These are phyloP conservation scores for Gadopsis marmoratus DNA, from an alignment of 2,797 vertebrate genomes.

Conservation along the genomic window DNA sequence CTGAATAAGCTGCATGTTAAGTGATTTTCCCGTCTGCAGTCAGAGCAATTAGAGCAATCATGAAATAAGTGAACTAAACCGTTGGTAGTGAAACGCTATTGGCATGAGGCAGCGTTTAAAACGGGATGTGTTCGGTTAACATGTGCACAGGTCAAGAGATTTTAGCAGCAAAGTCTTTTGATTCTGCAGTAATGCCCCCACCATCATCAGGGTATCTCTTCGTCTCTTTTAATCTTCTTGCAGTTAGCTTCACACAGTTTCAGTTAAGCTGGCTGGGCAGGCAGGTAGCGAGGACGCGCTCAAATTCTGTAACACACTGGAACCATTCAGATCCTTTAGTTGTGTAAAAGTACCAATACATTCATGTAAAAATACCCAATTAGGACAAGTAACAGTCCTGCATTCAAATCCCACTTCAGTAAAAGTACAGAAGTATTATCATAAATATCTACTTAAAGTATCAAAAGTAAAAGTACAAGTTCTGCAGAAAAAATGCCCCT, in stretches of 20 bases:
- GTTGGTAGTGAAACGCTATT: background rate
- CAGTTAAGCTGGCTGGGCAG: background rate
- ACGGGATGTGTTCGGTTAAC: background rate
- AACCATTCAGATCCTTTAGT: background rate
- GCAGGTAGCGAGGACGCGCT: background rate
- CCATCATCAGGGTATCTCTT: conserved; percentile 9
- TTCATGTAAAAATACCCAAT: background rate
- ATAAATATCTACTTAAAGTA: background rate
- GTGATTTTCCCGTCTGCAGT: conserved; percentile 17
- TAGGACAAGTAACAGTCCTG: background rate
- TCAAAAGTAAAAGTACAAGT: too few species aligned
- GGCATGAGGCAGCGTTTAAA: conserved; percentile 26
- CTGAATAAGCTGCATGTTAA: background rate
- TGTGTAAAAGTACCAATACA: background rate
- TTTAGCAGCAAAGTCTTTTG: background rate
- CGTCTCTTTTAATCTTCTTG: background rate
- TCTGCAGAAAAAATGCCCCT: too few species aligned
- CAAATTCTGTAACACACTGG: background rate
- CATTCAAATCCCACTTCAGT: background rate
- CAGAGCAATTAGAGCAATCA: background rate
- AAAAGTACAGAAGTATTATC: background rate
- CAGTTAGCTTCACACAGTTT: background rate
- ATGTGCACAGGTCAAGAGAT: conserved; percentile 2
- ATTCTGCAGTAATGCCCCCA: background rate
- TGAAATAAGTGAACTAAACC: background rate